Base-by-base conservation (phyloP, 2,888 invertebrate genomes). In the Phortica magna region DNA sequence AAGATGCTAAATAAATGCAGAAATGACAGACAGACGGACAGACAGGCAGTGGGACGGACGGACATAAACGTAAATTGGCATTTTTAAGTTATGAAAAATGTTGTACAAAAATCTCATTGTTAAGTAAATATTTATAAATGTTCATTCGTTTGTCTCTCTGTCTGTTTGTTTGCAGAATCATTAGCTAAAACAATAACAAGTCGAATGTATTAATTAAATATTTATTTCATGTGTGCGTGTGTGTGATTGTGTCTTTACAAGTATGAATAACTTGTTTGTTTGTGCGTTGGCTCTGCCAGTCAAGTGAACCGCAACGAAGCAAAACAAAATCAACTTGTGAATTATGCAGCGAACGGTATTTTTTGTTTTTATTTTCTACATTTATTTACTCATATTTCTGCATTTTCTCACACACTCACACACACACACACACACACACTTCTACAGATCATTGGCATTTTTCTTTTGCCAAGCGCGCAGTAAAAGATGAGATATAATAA, bases 261-360 rank as follows among this genome's bases (percentile, higher is more conserved):
- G 31, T n/a, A 31, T 31, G 31, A 31, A 31, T 31, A 31, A 31
- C 5, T 31, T 31, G 48, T 12, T 9, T 48, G 9, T 48, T 48
- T 48, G 31, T 48, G 3, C 7, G 14, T 48, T 31, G 31, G 31
- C 31, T 31, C 3, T 31, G 31, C 31, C 31, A 14, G 53, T n/a
- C 59, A 17, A 19, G 59, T 59, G 59, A 59, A 59, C 7, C 59
- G 59, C 59, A 59, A 19, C 19, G 59, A 59, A n/a, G 22, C 12
- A 19, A 65, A 65, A 39, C 7, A 10, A 22, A 48, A 70, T 70
- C 22, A 19, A 19, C 9, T 9, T 48, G 48, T 48, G 43, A 43
- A 68, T 19, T 70, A 53, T 70, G n/a, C 68, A n/a, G 22, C 48
- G 19, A 48, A 70, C 22, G 68, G n/a, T n/a, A n/a, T n/a, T 70